phyloP scores from a whole-genome alignment of 1,140 invertebrate species.

The Conus betulinus region DNA sequence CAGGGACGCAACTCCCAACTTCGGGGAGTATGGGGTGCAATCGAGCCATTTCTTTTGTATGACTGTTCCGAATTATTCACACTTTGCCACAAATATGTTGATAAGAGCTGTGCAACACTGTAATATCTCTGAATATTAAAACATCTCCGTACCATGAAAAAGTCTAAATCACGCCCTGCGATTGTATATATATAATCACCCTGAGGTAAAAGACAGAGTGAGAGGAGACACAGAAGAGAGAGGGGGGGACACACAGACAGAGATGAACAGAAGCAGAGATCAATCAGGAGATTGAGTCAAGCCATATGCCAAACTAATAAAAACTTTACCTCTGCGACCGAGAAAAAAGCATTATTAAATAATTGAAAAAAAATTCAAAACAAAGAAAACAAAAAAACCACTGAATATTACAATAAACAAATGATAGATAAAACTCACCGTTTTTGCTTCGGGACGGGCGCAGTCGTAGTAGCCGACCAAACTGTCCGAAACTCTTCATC shows the following conservation, averaged over 20 bases:
- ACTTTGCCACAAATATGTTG: no score
- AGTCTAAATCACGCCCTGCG: no score
- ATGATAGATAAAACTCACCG: constrained; percentile 69
- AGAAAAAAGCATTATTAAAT: not conserved
- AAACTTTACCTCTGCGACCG: not conserved
- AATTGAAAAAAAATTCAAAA: not conserved
- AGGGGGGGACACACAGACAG: no score
- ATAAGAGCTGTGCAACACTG: no score
- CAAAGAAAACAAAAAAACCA: not conserved
- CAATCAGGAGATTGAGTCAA: not conserved
- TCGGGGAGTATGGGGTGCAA: no score
- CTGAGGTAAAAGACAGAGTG: not conserved
- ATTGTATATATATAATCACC: no score
- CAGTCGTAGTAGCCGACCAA: constrained; percentile 88
- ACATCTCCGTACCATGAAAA: no score
- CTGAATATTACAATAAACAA: not conserved
- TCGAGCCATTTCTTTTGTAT: no score
- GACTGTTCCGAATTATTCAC: no score
- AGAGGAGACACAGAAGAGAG: no score
- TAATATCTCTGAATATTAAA: no score
- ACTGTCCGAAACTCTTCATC: constrained; percentile 89
- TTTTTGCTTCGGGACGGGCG: constrained; percentile 86
- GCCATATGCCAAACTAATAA: not conserved
- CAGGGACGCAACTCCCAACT: no score
- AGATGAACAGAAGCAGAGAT: not conserved